Base-by-base conservation (phyloP, 2,888 invertebrate genomes). In the Galerucella calmariensis region DNA sequence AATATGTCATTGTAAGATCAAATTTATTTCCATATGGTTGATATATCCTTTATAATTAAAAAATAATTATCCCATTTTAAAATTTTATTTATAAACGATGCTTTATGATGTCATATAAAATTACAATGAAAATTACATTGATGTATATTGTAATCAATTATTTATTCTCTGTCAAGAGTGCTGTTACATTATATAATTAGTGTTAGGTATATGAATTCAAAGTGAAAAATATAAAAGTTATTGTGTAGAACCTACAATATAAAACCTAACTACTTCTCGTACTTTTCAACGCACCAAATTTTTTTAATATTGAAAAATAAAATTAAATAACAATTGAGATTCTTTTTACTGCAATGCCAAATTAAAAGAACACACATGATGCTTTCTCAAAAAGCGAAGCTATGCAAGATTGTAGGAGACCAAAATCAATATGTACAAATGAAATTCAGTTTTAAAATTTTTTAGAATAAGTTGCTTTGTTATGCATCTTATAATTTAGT, bases 21-120 rank as follows among this genome's bases (percentile, higher is more conserved):
- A 27, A 27, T 27, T 27, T 35, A 35, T 35, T 5, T 20, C 35
- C 35, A 35, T 35, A 35, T 35, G 35, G 35, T 35, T 35, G 12
- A 46, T 12, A 12, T 56, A 16, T 56, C 2, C 56, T 56, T 56
- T 16, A 20, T 56, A 20, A 56, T 56, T 56, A 16, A 56, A 56
- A 56, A 56, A 20, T 56, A 10, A 56, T 12, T 48, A 14, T 3
- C 56, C 10, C 9, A 65, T 65, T 65, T 75, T 51, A 71, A 76
- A 77, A 68, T 79, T 84, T 83, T 83, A 83, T 84, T 83, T 82
- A 84, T 78, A 84, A 84, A 84, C 80, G 76, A 81, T 80, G 80
- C 77, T 79, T 77, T 79, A 79, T 81, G 77, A 78, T 81, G 81
- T 82, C 81, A 83, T 84, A 84, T 82, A 84, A 84, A 84, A 84